Base-by-base conservation (phyloP, 2,888 invertebrate genomes). In the Nemotelus pantherinus region DNA sequence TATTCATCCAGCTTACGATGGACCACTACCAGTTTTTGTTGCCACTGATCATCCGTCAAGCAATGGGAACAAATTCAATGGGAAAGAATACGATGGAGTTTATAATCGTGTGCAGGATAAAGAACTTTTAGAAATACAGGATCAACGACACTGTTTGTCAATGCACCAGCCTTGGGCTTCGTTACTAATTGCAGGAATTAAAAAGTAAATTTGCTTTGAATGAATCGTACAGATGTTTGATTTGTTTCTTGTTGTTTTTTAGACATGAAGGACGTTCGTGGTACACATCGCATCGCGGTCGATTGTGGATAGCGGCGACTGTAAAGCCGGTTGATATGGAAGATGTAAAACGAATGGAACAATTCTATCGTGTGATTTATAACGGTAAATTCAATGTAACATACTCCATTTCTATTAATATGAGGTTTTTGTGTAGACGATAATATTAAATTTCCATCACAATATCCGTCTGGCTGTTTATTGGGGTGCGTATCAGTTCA, bases 141-240 rank as follows among this genome's bases (percentile, higher is more conserved):
- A 97, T 86, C 89, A 93, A 81, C 97, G 97, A 1, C 89, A 92
- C 82, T 98, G 98, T 85, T 88, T 99, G 10, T 96, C 96, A 82
- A 93, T 99, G 93, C 97, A 97, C 87, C 98, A 99, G 85, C 98
- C 98, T 0, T 98, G 95, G 92, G 98, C 98, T 0, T 95, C 96
- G 0, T 89, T 98, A 50, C 89, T 99, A 0, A 91, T 97, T 0
- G 91, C 92, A n/a, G 98, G 98, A 74, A 96, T 98, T 81, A 98
- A 98, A 89, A 90, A 91, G 96, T 95, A 83, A 77, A 75, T 9
- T 9, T 57, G 58, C 10, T 4, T 10, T 25, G 25, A 25, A 25
- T 25, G 25, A 25, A 25, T 25, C 25, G 25, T 1, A 25, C 25
- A 25, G 25, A 25, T 25, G 25, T 25, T 25, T 25, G 25, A 25